Conservation (phyloP, 2,113 vertebrate species). For the Crotalus viridis region DNA sequence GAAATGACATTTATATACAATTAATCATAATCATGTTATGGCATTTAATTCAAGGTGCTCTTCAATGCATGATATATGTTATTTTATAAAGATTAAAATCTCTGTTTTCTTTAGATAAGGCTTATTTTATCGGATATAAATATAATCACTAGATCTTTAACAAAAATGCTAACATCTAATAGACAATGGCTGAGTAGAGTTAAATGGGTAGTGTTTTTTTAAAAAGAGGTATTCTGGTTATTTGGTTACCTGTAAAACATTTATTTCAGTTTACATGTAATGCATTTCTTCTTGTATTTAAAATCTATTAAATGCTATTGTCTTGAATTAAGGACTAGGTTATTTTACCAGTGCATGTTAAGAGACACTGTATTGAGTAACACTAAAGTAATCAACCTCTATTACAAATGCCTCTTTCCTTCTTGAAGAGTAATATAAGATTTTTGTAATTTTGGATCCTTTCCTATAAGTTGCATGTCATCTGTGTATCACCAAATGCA, state of each 20-base stretch:
- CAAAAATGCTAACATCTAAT: conserved; percentile 74
- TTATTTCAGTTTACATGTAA: conserved; percentile 62
- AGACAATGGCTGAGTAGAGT: conserved; percentile 62
- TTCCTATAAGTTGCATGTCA: conserved; percentile 74
- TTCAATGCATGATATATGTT: conserved; percentile 17
- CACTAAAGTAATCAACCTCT: conserved; percentile 50
- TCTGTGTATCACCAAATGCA: conserved; percentile 71
- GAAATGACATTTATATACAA: conserved; percentile 12
- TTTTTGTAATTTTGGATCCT: conserved; percentile 45
- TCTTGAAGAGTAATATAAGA: conserved; percentile 50
- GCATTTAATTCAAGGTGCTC: conserved; percentile 32
- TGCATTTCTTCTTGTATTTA: conserved; percentile 57
- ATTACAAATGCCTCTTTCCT: conserved; percentile 36
- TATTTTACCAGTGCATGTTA: conserved; percentile 55
- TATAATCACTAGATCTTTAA: conserved; percentile 72
- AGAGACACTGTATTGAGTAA: conserved; percentile 56
- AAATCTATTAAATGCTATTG: conserved; percentile 55
- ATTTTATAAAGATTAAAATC: conserved; percentile 53
- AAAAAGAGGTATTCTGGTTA: conserved; percentile 45
- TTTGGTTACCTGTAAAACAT: conserved; percentile 59
- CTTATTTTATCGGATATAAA: conserved; percentile 67
- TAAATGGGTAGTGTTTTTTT: conserved; percentile 41
- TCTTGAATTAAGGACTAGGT: conserved; percentile 52
- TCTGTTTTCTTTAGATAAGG: conserved; percentile 53
- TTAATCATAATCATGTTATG: conserved; percentile 27